A percentile compares a stretch with the other conserved stretches of the same genome.
These are phyloP conservation scores for Anguilla obscura DNA, from an alignment of 2,797 vertebrate species.

Conservation along the genomic window DNA sequence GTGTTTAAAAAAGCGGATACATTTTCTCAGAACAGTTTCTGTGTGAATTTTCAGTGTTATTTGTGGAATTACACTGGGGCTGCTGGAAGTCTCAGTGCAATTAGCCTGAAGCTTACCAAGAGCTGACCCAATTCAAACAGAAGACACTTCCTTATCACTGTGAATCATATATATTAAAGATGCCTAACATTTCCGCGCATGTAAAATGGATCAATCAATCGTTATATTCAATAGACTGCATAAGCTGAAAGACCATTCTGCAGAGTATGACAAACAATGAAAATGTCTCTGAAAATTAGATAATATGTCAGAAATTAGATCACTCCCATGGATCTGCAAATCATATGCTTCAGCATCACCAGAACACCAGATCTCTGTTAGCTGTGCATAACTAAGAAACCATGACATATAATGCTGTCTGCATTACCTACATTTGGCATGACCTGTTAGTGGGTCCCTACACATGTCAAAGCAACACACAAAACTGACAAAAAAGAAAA, in stretches of 20 bases:
- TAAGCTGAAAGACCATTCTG: not conserved
- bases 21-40: slow-evolving; percentile 18
- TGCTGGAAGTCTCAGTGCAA: slow-evolving; percentile 50
- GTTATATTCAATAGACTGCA: not conserved
- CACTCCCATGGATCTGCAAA: not conserved
- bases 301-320: not conserved
- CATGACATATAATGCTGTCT: not conserved
- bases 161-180: not conserved
- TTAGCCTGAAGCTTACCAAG: slow-evolving; percentile 46
- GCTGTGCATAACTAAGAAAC: not conserved
- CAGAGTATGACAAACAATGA: not conserved
- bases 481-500: no score
- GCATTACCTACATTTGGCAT: not conserved
- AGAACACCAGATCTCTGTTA: not conserved
- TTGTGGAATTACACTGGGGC: slow-evolving; percentile 44
- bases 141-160: slow-evolving; percentile 24
- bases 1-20: slow-evolving; percentile 27
- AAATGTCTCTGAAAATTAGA: not conserved
- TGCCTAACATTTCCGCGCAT: not conserved
- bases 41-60: slow-evolving; percentile 41
- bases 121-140: slow-evolving; percentile 45
- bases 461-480: not conserved
- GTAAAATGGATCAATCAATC: slow-evolving; percentile 9
- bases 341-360: not conserved
- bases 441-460: not conserved